Evolutionary conservation across 2,797 vertebrate genomes (phyloP), one percentile per base, ranked within the genome.

Genomic region (Cyclopterus lumpus): DNA sequence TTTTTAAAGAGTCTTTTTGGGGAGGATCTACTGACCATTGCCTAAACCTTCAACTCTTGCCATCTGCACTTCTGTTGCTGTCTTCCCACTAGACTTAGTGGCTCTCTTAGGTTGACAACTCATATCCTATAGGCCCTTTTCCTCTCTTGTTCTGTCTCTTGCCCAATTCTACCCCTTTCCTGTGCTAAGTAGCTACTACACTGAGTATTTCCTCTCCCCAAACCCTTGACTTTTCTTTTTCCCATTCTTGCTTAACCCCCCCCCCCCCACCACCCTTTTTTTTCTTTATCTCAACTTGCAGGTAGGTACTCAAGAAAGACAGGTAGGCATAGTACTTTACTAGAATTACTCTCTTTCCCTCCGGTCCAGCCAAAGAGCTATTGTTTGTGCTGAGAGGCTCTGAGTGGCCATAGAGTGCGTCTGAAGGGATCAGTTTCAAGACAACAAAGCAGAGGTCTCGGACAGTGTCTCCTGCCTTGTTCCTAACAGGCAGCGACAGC

Each of bases 381-480:
- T 93, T 94, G 91, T 93, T 67, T 75, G 51, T 34, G 65, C 87
- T 89, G 92, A 93, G 91, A 92, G 91, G 80, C 84, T 88, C 71
- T 74, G 90, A 93, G 92, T 92, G 90, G 89, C 87, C 81, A 86
- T 34, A 88, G 84, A 91, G 86, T 82, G 85, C 73, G 80, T 90
- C 83, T 87, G 79, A 64, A 63, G 80, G 72, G 91, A 92, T 94
- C 79, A 8, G 72, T 92, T 93, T 91, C 92, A 59, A 71, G 79
- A 80, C 60, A 81, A 93, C 92, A 93, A 94, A 93, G 90, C 84
- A 75, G 64, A 86, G 90, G 88, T 91, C 92, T 86, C 57, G 80
- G 79, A 84, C 81, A 76, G 81, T 80, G 90, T 89, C 90, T 88
- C 87, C 68, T 54, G 77, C 63, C 88, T 88, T 93, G 92, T 91